Percentiles rank a stretch among this genome's conserved stretches.
Evolutionary conservation across 2,113 vertebrate genomes (phyloP).

Genomic region (Ellobius talpinus): DNA sequence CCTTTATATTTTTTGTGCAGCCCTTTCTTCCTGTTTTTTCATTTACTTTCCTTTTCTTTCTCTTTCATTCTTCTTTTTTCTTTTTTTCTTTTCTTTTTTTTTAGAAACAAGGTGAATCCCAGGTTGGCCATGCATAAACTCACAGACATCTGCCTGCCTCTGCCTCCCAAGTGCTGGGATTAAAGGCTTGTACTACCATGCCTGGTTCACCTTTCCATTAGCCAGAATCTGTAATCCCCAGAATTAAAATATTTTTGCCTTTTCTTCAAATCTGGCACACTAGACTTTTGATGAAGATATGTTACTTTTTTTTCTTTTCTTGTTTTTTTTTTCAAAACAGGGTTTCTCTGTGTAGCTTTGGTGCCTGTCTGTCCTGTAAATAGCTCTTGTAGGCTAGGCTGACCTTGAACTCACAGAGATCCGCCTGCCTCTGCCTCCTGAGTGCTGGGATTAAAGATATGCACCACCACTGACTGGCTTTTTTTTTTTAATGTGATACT

Average conservation of each 20-base stretch:
- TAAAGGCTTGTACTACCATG: background rate
- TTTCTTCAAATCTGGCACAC: constrained; percentile 75
- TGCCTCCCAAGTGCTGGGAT: background rate
- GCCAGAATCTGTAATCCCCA: constrained; percentile 98
- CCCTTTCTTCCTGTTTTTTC: background rate
- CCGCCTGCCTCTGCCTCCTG: too few relatives aligned
- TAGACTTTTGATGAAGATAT: background rate
- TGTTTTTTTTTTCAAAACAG: too few relatives aligned
- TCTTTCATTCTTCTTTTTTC: too few relatives aligned
- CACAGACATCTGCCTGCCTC: background rate
- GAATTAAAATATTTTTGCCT: constrained; percentile 99
- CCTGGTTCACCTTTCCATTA: constrained; percentile 91
- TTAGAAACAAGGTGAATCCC: background rate
- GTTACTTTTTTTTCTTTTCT: background rate
- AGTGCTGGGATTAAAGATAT: too few relatives aligned
- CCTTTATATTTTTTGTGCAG: constrained; percentile 86
- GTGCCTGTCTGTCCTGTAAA: too few relatives aligned
- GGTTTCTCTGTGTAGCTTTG: too few relatives aligned
- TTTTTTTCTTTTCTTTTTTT: too few relatives aligned
- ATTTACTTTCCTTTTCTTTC: background rate
- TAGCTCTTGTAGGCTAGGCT: too few relatives aligned
- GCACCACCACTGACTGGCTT: too few relatives aligned
- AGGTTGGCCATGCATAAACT: background rate
- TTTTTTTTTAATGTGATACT: background rate
- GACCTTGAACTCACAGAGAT: too few relatives aligned